Conservation (phyloP, 2,113 vertebrate genomes). For the Megaleporinus macrocephalus region DNA sequence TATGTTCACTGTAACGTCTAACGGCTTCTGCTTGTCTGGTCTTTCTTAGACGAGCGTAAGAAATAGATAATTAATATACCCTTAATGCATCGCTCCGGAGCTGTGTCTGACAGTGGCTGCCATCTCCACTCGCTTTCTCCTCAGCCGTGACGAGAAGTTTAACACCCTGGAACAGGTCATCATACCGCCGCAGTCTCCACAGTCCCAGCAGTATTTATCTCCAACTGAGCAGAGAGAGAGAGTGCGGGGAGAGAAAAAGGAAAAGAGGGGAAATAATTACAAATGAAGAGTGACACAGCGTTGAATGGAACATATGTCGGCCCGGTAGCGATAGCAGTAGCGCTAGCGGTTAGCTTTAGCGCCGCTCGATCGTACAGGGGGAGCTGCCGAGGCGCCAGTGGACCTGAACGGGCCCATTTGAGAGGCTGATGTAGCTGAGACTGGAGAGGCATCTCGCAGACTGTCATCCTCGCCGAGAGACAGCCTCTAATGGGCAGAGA, state of each 20-base stretch:
- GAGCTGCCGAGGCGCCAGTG: slow-evolving; percentile 88
- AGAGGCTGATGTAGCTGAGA: slow-evolving; percentile 87
- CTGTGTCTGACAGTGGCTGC: slow-evolving; percentile 85
- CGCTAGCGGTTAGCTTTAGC: slow-evolving; percentile 63
- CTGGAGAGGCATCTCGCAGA: slow-evolving; percentile 63
- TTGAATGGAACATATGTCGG: slow-evolving; percentile 96
- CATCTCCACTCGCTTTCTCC: slow-evolving; percentile 74
- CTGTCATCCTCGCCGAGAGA: slow-evolving; percentile 90
- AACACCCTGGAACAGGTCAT: slow-evolving; percentile 90
- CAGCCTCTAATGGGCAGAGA: slow-evolving; percentile 88
- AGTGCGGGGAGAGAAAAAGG: slow-evolving; percentile 76
- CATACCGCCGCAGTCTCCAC: slow-evolving; percentile 80
- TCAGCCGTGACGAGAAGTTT: slow-evolving; percentile 85
- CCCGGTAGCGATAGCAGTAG: slow-evolving; percentile 66
- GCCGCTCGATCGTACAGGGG: slow-evolving; percentile 79
- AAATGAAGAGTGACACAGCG: slow-evolving; percentile 94
- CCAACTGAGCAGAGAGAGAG: slow-evolving; percentile 74
- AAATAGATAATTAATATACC: slow-evolving; percentile 52
- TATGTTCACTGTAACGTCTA: slow-evolving; percentile 37
- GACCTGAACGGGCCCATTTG: slow-evolving; percentile 95
- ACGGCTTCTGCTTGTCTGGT: slow-evolving; percentile 32
- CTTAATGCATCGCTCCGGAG: slow-evolving; percentile 79
- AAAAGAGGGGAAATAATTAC: slow-evolving; percentile 86
- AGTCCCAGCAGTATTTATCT: slow-evolving; percentile 85
- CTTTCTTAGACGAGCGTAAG: slow-evolving; percentile 18